Conservation (phyloP, 2,888 invertebrate genomes). For the Nemapogon koenigi region DNA sequence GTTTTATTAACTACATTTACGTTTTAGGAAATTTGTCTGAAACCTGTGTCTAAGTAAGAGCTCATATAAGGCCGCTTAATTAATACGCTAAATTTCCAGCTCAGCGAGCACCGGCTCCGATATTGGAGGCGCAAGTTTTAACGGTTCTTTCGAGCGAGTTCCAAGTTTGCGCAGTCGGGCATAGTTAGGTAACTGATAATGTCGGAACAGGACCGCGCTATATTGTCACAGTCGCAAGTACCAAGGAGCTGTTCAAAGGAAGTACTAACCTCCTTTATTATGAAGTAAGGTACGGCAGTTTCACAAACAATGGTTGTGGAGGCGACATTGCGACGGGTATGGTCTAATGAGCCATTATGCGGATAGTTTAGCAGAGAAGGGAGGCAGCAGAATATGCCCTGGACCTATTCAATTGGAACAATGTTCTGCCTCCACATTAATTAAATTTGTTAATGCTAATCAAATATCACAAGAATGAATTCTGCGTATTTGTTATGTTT, state of each 20-base stretch:
- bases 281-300: conserved; percentile 37
- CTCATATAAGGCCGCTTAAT: conserved; percentile 30
- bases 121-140: conserved; percentile 26
- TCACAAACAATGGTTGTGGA: conserved; percentile 45
- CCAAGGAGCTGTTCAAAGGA: conserved; percentile 31
- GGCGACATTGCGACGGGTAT: conserved; percentile 35
- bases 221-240: conserved; percentile 9
- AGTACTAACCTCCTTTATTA: conserved; percentile 41
- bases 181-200: conserved; percentile 21
- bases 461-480: no score
- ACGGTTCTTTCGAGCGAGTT: conserved; percentile 16
- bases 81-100: conserved; percentile 34
- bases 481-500: no score
- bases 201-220: conserved; percentile 6
- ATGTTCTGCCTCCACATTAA: conserved; percentile 3
- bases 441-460: conserved; percentile 9
- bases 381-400: conserved; percentile 24
- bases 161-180: conserved; percentile 18
- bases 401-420: conserved; percentile 9
- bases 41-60: conserved; percentile 23
- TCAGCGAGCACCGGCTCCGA: conserved; percentile 22
- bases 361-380: conserved; percentile 26
- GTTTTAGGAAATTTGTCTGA: no score
- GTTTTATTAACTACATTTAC: conserved; percentile 19
- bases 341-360: conserved; percentile 56